Base-by-base conservation (phyloP, 2,888 invertebrate genomes). In the Hoplodrina ambigua region DNA sequence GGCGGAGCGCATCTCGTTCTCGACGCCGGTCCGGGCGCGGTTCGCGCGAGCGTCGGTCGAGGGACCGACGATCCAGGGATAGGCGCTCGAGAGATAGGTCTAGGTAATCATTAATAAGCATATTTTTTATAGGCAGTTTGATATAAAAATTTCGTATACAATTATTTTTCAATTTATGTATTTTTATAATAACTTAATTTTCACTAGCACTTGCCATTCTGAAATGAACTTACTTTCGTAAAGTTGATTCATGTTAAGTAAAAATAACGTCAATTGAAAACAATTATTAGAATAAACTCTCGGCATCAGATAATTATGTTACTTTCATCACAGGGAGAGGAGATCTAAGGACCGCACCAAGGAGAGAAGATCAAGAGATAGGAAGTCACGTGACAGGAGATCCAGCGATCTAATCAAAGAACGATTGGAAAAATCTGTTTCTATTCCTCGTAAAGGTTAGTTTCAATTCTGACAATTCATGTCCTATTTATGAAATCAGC, bases 381-480 rank as follows among this genome's bases (percentile, higher is more conserved):
- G 94, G 69, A 96, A 96, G 76, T 96, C 96, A 74, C 94, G 96
- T 20, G 94, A 95, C 4, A 91, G 95, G 71, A 91, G 94, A 66
- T 95, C 94, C 60, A 94, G 93, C 75, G 96, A 96, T 72, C 80
- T 95, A 13, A 95, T 95, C 75, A 95, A 96, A 78, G 96, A 96
- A 84, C 90, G 96, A 13, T 85, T 96, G 75, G 96, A 96, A 77
- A 96, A 96, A 69, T 96, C 96, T 0, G 95, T 96, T 20, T 96
- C 95, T 6, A 94, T 95, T 75, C 95, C 96, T 6, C 92, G 96
- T 61, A 96, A 95, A 90, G 95, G 96, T 94, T 69, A 74, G 83
- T 88, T 69, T 61, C 44, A 17, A 56, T 72, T 53, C n/a, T 33
- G 2, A n/a, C 8, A 44, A 11, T 25, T 25, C 37, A 13, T 41